phyloP scores from a whole-genome alignment of 2,113 vertebrate genomes.

The Nestor notabilis region DNA sequence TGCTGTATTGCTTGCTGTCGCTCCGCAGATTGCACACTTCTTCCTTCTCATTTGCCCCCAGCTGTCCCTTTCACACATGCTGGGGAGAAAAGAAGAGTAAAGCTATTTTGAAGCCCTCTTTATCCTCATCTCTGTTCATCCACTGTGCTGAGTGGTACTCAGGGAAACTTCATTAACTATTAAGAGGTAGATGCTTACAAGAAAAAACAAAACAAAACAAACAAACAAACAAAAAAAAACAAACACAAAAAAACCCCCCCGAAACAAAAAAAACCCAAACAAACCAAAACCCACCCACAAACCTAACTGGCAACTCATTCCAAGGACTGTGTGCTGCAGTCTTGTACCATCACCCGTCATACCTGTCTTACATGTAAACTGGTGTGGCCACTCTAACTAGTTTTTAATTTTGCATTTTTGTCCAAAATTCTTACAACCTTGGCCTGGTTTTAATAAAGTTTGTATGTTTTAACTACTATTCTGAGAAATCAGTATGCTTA shows the following conservation, averaged over 20 bases:
- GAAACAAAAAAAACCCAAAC: no score
- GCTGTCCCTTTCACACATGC: neutral
- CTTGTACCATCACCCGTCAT: no score
- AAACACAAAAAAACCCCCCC: no score
- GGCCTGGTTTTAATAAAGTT: neutral
- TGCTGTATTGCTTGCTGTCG: neutral
- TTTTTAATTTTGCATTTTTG: neutral
- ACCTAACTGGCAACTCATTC: neutral
- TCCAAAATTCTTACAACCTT: neutral
- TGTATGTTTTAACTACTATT: neutral
- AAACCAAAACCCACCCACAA: neutral
- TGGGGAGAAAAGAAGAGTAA: neutral
- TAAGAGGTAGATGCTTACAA: neutral
- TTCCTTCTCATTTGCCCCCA: neutral
- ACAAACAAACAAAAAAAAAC: neutral
- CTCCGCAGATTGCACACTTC: neutral
- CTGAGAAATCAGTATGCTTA: neutral
- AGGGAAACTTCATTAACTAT: constrained; percentile 12
- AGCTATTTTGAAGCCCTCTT: neutral
- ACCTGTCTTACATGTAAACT: neutral
- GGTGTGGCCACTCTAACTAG: neutral
- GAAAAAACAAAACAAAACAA: neutral
- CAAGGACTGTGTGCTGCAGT: neutral
- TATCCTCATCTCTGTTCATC: neutral
- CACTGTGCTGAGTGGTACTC: neutral